Percentiles rank a stretch among this genome's conserved stretches.
These are phyloP conservation scores for Microcebus lehilahytsara DNA, from an alignment of 2,113 vertebrate genomes.

Conservation along the genomic window DNA sequence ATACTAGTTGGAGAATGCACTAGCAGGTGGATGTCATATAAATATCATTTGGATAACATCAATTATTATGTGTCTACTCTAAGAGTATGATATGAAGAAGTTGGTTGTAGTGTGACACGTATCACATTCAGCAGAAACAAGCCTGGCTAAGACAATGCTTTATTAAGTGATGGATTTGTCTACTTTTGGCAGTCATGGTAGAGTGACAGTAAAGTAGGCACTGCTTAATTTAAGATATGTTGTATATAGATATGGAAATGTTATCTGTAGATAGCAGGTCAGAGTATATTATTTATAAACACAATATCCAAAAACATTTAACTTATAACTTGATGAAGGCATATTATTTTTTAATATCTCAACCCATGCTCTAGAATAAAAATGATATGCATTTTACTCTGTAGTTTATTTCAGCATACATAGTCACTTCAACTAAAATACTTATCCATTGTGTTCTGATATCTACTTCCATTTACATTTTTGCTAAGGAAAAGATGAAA, in stretches of 20 bases:
- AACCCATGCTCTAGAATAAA: not conserved
- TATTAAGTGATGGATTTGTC: not conserved
- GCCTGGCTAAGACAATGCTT: not conserved
- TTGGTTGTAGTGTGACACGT: not conserved
- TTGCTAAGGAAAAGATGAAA: not conserved
- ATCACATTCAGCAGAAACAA: not conserved
- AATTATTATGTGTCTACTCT: not conserved
- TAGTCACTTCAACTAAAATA: not conserved
- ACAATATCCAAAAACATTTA: not conserved
- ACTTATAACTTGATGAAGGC: not conserved
- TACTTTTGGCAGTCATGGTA: not conserved
- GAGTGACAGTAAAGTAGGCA: not conserved
- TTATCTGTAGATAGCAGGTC: not conserved
- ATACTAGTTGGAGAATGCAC: not conserved
- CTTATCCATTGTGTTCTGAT: not conserved
- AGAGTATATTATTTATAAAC: constrained; percentile 4
- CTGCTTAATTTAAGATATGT: not conserved
- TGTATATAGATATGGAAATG: not conserved
- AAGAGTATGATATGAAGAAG: not conserved
- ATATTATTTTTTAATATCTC: constrained; percentile 32
- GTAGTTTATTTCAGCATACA: not conserved
- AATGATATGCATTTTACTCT: not conserved
- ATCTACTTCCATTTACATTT: not conserved
- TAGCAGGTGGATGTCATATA: not conserved
- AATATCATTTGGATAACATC: not conserved